Evolutionary conservation across 2,888 invertebrate genomes (phyloP).

Genomic region (Metalampra italica): DNA sequence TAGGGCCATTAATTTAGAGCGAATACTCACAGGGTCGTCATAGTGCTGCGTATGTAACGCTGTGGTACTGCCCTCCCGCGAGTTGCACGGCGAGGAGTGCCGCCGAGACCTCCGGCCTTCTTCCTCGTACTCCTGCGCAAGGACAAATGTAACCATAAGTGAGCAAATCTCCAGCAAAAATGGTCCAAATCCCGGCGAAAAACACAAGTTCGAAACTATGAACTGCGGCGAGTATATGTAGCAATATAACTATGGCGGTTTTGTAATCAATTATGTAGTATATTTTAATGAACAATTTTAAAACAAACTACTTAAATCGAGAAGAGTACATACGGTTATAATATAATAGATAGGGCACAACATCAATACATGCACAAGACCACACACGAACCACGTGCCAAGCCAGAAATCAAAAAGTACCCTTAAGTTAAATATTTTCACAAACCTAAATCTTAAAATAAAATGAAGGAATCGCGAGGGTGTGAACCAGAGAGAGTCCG

Average conservation of each 20-base stretch:
- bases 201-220: too few species aligned
- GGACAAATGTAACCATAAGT: background rate
- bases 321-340: too few species aligned
- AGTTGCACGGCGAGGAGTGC: slow-evolving; percentile 85
- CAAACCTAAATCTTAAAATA: background rate
- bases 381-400: slow-evolving; percentile 1
- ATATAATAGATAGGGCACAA: background rate
- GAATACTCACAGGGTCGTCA: slow-evolving; percentile 78
- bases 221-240: too few species aligned
- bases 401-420: too few species aligned
- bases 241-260: too few species aligned
- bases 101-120: slow-evolving; percentile 79
- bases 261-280: too few species aligned
- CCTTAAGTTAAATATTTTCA: background rate
- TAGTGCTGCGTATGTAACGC: slow-evolving; percentile 80
- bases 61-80: slow-evolving; percentile 82
- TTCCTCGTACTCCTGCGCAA: slow-evolving; percentile 83
- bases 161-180: too few species aligned
- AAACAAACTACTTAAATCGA: too few species aligned
- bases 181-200: too few species aligned
- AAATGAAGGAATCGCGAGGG: slow-evolving; percentile 21
- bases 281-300: too few species aligned
- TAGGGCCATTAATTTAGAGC: background rate
- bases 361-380: slow-evolving; percentile 18
- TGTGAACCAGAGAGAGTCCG: slow-evolving; percentile 49